Evolutionary conservation across 2,888 invertebrate species (phyloP).

Genomic region (Girardia tigrina): DNA sequence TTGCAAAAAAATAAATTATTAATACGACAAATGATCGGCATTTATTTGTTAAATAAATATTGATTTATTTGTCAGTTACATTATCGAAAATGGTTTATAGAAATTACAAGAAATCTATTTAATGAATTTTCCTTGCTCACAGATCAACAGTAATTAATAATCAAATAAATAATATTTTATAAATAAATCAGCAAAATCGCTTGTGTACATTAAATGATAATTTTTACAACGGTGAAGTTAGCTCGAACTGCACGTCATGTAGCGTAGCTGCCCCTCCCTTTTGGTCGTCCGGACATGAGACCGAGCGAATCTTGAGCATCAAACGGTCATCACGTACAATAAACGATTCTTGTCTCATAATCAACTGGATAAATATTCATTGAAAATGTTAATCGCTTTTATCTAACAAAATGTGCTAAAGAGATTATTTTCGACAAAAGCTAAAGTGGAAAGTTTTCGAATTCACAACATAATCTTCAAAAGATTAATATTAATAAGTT

Average conservation of each 20-base stretch:
- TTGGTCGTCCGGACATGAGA: no score
- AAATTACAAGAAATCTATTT: neutral
- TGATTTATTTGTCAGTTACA: conserved; percentile 9
- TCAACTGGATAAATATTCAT: neutral
- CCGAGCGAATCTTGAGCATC: no score
- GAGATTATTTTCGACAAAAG: no score
- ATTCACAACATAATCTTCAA: no score
- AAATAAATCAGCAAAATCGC: neutral
- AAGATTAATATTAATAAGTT: no score
- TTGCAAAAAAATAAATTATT: conserved; percentile 12
- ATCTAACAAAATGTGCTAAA: conserved; percentile 6
- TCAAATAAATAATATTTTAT: neutral
- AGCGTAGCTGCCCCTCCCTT: no score
- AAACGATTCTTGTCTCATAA: neutral
- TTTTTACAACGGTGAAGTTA: no score
- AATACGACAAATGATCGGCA: conserved; percentile 8
- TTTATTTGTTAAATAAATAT: conserved; percentile 19
- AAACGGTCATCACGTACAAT: neutral
- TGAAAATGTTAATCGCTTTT: conserved; percentile 3
- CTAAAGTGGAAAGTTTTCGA: no score
- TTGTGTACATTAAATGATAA: no score
- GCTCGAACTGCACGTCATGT: no score
- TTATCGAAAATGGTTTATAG: conserved; percentile 3
- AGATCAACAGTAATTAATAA: neutral
- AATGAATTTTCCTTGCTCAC: neutral